Percentiles rank a stretch among this genome's conserved stretches.
Evolutionary conservation across 2,797 vertebrate species (phyloP).

Genomic region (Ficedula albicollis): DNA sequence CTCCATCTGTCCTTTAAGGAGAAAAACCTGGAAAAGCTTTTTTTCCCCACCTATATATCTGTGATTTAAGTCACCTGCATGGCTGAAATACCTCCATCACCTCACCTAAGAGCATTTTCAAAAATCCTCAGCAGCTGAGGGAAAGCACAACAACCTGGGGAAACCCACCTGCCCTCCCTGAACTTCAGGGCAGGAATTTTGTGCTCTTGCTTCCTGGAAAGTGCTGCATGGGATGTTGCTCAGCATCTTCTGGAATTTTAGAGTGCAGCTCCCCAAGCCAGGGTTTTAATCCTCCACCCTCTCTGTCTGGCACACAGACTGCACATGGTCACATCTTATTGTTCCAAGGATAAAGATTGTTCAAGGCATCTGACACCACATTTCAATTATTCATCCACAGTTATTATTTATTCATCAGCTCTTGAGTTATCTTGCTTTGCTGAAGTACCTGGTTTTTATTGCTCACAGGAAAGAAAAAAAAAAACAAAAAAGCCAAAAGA

Average conservation of each 20-base stretch:
- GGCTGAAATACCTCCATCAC: background rate
- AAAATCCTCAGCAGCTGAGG: background rate
- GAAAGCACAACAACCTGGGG: background rate
- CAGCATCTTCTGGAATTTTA: background rate
- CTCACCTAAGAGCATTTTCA: background rate
- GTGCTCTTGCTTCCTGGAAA: background rate
- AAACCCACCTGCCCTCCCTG: background rate
- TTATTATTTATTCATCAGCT: conserved; percentile 78
- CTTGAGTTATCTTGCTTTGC: conserved; percentile 63
- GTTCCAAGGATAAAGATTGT: conserved; percentile 70
- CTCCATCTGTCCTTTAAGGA: background rate
- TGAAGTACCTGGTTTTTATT: conserved; percentile 60
- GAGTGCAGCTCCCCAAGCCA: background rate
- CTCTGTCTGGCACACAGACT: background rate
- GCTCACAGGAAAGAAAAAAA: background rate
- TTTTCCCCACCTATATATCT: accelerated
- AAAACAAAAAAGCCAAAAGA: background rate
- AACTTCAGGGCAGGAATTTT: background rate
- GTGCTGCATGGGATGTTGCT: accelerated
- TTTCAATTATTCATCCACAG: conserved; percentile 74
- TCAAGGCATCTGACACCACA: conserved; percentile 56
- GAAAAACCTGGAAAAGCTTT: accelerated
- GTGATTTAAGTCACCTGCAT: background rate
- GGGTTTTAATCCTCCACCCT: background rate
- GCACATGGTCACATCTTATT: conserved; percentile 50